Conservation (phyloP, 37 sponge, comb jelly and placozoan genomes). For the Ephydatia muelleri region DNA sequence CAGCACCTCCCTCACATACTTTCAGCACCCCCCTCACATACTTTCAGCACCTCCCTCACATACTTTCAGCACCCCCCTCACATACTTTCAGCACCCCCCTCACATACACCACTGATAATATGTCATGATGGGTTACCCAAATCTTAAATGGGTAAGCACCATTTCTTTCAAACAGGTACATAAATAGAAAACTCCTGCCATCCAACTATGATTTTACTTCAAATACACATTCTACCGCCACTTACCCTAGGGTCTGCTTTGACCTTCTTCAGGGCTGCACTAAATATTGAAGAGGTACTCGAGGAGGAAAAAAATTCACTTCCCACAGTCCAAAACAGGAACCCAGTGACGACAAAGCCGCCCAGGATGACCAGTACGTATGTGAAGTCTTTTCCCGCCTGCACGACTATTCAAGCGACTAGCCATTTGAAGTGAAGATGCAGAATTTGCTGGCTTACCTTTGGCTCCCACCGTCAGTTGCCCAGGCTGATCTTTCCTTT, state of each 20-base stretch:
- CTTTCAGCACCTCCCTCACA: too few relatives aligned
- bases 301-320: conserved; percentile 74
- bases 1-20: too few relatives aligned
- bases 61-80: too few relatives aligned
- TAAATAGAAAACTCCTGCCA: too few relatives aligned
- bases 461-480: conserved; percentile 64
- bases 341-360: conserved; percentile 70
- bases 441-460: conserved; percentile 27
- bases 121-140: too few relatives aligned
- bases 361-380: conserved; percentile 62
- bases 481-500: conserved; percentile 33
- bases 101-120: too few relatives aligned
- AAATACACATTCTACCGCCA: not conserved
- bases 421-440: not conserved
- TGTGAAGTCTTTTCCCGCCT: conserved; percentile 75
- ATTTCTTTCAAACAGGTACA: too few relatives aligned
- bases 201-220: too few relatives aligned
- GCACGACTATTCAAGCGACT: conserved; percentile 42
- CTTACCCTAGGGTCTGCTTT: conserved; percentile 60
- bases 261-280: conserved; percentile 68
- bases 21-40: too few relatives aligned
- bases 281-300: conserved; percentile 59
- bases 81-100: too few relatives aligned
- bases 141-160: too few relatives aligned
- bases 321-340: conserved; percentile 68